A percentile compares a stretch with the other conserved stretches of the same genome.
phyloP scores from a whole-genome alignment of 2,888 invertebrate species.

The Lochmaea crataegi region DNA sequence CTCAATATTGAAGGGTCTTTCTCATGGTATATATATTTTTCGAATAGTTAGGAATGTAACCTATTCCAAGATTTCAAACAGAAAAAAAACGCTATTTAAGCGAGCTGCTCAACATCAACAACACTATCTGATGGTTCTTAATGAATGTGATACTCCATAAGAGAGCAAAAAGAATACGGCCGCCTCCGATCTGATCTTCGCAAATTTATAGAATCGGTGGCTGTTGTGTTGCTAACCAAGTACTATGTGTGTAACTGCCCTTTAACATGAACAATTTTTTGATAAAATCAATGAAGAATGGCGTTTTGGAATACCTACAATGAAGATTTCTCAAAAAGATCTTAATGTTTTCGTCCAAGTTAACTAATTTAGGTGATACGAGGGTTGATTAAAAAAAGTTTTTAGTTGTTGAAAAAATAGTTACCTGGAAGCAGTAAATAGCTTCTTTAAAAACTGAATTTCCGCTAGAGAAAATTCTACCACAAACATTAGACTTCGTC shows the following conservation, averaged over 20 bases:
- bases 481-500: too few species aligned
- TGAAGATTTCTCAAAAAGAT: constrained; percentile 6
- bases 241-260: constrained; percentile 55
- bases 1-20: too few species aligned
- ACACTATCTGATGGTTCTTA: constrained; percentile 60
- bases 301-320: constrained; percentile 37
- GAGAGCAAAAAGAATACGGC: constrained; percentile 19
- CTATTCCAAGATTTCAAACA: constrained; percentile 54
- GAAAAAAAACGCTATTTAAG: constrained; percentile 46
- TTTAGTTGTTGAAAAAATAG: too few species aligned
- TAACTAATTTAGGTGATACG: background rate
- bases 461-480: too few species aligned
- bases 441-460: too few species aligned
- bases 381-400: background rate
- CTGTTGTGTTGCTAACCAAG: constrained; percentile 14
- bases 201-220: constrained; percentile 60
- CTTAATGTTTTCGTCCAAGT: background rate
- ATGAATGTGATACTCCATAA: constrained; percentile 59
- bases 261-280: constrained; percentile 59
- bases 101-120: constrained; percentile 52
- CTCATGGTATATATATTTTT: background rate
- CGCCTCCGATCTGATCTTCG: constrained; percentile 23
- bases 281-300: constrained; percentile 54
- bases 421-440: too few species aligned
- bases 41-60: constrained; percentile 50